Conservation (phyloP, 2,888 invertebrate genomes). For the Caenorhabditis zanzibari region DNA sequence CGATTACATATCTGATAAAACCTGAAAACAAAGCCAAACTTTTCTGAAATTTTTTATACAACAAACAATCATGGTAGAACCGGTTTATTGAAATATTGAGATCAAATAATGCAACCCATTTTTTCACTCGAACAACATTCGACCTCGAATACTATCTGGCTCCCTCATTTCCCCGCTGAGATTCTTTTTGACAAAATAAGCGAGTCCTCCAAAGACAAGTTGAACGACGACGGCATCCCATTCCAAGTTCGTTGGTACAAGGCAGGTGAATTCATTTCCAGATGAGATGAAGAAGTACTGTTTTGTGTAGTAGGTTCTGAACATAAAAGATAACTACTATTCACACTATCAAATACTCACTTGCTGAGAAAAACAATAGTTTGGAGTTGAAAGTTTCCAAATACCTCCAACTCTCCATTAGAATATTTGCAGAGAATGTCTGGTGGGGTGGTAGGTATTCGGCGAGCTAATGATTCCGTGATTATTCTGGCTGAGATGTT, state of each 20-base stretch:
- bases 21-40: too few relatives aligned
- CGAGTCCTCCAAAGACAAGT: background rate
- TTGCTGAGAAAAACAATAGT: slow-evolving; percentile 17
- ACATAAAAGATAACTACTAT: background rate
- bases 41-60: too few relatives aligned
- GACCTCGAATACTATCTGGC: background rate
- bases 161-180: background rate
- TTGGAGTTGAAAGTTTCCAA: background rate
- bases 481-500: slow-evolving; percentile 13
- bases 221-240: slow-evolving; percentile 30
- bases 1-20: too few relatives aligned
- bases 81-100: too few relatives aligned
- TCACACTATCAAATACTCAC: slow-evolving; percentile 7
- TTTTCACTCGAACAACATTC: too few relatives aligned
- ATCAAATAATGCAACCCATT: too few relatives aligned
- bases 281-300: background rate
- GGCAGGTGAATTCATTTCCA: background rate
- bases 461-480: background rate
- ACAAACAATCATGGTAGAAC: too few relatives aligned
- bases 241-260: background rate
- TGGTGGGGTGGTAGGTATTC: background rate
- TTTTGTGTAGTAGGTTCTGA: slow-evolving; percentile 17
- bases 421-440: background rate
- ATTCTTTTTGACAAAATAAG: background rate
- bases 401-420: background rate